Conservation (phyloP, 2,797 vertebrate species). For the Cyprinella venusta region DNA sequence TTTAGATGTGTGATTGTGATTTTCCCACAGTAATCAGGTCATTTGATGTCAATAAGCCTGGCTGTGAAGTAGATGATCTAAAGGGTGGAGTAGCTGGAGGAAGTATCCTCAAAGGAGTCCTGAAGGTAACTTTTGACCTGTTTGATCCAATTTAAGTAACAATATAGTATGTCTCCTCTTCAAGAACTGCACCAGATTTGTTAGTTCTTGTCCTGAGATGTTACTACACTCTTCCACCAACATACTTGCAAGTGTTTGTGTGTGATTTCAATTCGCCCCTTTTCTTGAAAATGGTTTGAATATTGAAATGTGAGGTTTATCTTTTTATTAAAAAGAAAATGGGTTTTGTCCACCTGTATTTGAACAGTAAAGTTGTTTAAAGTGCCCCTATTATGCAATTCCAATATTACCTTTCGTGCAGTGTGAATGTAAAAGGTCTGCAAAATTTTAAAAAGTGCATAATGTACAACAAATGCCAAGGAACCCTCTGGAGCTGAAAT, state of each 20-base stretch:
- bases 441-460: not conserved
- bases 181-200: too few species aligned
- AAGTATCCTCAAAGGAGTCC: conserved; percentile 96
- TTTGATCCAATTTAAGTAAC: not conserved
- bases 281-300: not conserved
- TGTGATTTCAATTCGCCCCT: not conserved
- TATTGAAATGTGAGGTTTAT: too few species aligned
- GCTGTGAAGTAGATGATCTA: conserved; percentile 97
- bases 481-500: not conserved
- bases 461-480: not conserved
- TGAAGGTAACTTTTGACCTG: conserved; percentile 84
- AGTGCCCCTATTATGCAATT: too few species aligned
- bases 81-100: conserved; percentile 98
- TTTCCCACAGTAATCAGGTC: conserved; percentile 89
- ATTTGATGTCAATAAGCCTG: conserved; percentile 98
- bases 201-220: too few species aligned
- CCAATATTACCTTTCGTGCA: not conserved
- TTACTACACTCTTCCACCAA: too few species aligned
- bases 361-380: too few species aligned
- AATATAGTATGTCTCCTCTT: too few species aligned
- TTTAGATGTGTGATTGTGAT: not conserved
- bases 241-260: not conserved
- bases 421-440: not conserved
- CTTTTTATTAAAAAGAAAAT: too few species aligned
- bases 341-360: too few species aligned